Base-by-base conservation (phyloP, 1,140 invertebrate genomes). In the Elysia chlorotica region DNA sequence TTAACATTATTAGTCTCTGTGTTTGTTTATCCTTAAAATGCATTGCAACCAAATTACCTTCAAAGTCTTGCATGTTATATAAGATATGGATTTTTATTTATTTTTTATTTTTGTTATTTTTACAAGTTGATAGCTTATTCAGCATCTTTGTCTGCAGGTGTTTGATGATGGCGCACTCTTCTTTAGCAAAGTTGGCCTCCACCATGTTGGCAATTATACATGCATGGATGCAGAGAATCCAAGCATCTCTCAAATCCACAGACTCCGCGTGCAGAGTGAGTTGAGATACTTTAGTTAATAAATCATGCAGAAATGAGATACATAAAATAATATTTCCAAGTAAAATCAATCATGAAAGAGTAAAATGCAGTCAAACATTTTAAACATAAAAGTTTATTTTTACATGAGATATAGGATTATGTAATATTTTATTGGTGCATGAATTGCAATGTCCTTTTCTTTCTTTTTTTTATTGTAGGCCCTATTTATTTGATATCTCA, bases 151-250 rank as follows among this genome's bases (percentile, higher is more conserved):
- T n/a, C 38, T 59, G 41, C 75, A 87, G 86, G 82, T 87, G 35
- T 80, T 86, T 74, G 80, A 82, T 38, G 83, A 87, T 77, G 93
- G 93, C 0, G 92, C 92, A 28, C 87, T 95, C 14, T 95, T 93
- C 85, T 88, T 94, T 65, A 93, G 91, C 36, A 90, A 91, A 63
- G 91, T 94, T 54, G 92, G 93, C 77, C 88, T 94, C 36, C 90
- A 93, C 28, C 92, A 94, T 82, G 91, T 92, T 33, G 93, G 93
- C 17, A 95, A 95, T 88, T 94, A 93, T 85, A 92, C 92, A 0
- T 95, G 93, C 83, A 91, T 93, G 80, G 93, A 93, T 30, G 89
- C 92, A 75, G 89, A 92, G 35, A 93, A 93, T 82, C 90, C 91
- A 41, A 91, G 93, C 78, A 90, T 94, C 28, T 91, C 93, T 53